A percentile compares a stretch with the other conserved stretches of the same genome.
Conservation (phyloP, 2,113 vertebrate species). For the Apteryx mantelli region DNA sequence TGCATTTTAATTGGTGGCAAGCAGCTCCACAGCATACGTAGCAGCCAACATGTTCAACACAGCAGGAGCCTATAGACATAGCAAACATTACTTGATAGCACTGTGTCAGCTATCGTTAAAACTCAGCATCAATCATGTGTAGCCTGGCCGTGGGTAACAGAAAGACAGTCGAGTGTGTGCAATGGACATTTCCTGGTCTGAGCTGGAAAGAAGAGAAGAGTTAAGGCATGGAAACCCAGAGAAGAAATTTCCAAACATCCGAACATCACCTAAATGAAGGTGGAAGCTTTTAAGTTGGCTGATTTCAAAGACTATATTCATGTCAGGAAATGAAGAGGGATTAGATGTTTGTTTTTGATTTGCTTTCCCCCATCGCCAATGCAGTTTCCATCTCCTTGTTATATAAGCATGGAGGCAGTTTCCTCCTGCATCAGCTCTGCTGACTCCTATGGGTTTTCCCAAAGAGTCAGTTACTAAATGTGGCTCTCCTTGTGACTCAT, state of each 20-base stretch:
- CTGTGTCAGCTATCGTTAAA: background rate
- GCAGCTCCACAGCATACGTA: background rate
- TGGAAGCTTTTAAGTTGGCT: background rate
- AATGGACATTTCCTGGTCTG: background rate
- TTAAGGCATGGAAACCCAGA: rapidly evolving
- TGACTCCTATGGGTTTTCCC: background rate
- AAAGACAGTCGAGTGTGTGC: background rate
- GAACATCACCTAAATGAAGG: background rate
- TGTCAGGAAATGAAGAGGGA: background rate
- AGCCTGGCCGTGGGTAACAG: background rate
- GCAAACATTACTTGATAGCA: background rate
- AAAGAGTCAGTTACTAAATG: rapidly evolving
- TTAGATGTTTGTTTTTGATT: background rate
- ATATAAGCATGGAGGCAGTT: background rate
- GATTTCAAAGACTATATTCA: background rate
- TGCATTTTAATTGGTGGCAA: background rate
- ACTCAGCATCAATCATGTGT: background rate
- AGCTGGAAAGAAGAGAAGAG: background rate
- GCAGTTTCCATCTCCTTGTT: background rate
- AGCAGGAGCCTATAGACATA: background rate
- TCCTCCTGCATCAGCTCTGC: background rate
- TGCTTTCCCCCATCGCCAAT: rapidly evolving
- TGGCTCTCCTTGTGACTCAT: background rate
- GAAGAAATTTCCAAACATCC: background rate
- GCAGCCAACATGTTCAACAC: background rate